These are phyloP conservation scores for Hystrix brachyura DNA, from an alignment of 2,113 vertebrate species.

Conservation along the genomic window DNA sequence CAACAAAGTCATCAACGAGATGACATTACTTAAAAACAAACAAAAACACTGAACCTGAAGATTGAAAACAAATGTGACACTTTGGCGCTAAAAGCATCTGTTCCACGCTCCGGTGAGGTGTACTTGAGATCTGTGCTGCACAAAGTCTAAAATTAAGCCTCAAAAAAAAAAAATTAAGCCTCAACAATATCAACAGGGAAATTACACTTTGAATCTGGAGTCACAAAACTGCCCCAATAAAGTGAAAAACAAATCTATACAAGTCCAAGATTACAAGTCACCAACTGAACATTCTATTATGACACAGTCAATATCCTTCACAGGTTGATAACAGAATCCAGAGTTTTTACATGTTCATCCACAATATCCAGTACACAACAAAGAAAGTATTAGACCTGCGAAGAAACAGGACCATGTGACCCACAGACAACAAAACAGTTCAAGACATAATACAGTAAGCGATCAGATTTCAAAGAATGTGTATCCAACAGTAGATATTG, in stretches of 20 bases:
- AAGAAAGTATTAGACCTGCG: background rate
- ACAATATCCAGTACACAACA: background rate
- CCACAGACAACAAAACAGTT: background rate
- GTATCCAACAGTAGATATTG: background rate
- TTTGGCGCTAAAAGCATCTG: background rate
- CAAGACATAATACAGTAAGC: background rate
- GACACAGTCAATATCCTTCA: background rate
- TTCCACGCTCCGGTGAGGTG: background rate
- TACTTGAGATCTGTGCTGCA: too few species aligned
- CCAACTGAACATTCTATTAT: background rate
- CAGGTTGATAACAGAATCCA: background rate
- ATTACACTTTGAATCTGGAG: background rate
- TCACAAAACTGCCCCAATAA: background rate
- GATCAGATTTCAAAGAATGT: background rate
- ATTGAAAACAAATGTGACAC: background rate
- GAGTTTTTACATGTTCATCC: background rate
- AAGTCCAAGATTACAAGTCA: background rate
- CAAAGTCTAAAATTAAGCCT: background rate
- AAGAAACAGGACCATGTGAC: background rate
- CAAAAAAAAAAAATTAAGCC: background rate
- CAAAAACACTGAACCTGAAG: background rate
- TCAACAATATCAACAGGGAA: background rate
- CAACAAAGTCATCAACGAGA: background rate
- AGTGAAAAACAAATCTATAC: background rate
- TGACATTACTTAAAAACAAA: constrained; percentile 3